phyloP scores from a whole-genome alignment of 2,797 vertebrate genomes.

The Tolypeutes matacus region DNA sequence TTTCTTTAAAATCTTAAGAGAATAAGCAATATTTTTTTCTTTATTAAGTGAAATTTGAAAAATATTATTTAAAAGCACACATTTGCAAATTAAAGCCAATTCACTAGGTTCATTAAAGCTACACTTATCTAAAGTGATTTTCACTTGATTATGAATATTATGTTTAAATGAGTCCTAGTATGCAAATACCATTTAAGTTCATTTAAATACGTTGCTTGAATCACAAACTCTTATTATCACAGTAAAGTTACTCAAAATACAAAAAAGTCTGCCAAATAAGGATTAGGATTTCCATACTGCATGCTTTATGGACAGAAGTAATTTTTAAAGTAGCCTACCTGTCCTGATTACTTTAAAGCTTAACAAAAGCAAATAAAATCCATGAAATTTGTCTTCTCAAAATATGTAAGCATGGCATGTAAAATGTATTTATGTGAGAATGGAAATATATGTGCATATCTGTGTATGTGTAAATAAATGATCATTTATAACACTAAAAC shows the following conservation, averaged over 20 bases:
- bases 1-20: constrained; percentile 45
- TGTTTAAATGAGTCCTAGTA: constrained; percentile 72
- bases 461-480: neutral
- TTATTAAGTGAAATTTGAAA: constrained; percentile 68
- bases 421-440: neutral
- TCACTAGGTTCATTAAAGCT: constrained; percentile 68
- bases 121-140: constrained; percentile 72
- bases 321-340: constrained; percentile 51
- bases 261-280: constrained; percentile 55
- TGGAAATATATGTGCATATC: neutral
- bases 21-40: constrained; percentile 47
- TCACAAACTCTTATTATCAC: constrained; percentile 54
- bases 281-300: neutral
- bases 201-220: constrained; percentile 73
- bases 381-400: neutral
- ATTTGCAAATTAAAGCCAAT: constrained; percentile 81
- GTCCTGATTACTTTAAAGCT: neutral
- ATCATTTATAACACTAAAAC: neutral
- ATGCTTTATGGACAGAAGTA: neutral
- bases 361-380: neutral
- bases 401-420: neutral
- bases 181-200: constrained; percentile 78
- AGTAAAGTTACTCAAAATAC: constrained; percentile 68
- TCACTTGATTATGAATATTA: constrained; percentile 80
- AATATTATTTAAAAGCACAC: constrained; percentile 73